Percentiles rank a stretch among this genome's conserved stretches.
Conservation (phyloP, 2,797 vertebrate genomes). For the Acropternis orthonyx region DNA sequence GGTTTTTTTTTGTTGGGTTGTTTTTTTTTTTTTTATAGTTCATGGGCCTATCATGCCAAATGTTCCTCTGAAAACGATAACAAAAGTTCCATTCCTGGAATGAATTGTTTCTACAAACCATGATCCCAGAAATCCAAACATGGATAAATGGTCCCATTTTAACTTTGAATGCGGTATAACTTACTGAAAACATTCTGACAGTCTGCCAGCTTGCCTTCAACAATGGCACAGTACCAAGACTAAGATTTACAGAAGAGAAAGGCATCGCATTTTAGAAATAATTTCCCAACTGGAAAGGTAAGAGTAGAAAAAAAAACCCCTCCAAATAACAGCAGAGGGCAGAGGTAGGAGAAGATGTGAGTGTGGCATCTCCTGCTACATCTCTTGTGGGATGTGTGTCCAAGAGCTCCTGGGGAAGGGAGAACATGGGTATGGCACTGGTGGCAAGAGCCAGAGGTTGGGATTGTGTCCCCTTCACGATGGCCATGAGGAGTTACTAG, state of each 20-base stretch:
- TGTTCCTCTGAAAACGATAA: conserved; percentile 43
- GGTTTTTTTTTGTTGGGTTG: too few relatives aligned
- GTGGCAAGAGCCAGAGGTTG: background rate
- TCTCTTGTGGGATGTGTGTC: background rate
- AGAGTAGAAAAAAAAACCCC: background rate
- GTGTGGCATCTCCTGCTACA: background rate
- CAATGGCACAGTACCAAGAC: conserved; percentile 58
- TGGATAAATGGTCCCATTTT: conserved; percentile 66
- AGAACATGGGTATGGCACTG: fast-evolving
- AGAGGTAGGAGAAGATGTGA: background rate
- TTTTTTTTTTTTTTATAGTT: background rate
- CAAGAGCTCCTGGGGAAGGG: background rate
- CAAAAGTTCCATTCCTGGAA: conserved; percentile 67
- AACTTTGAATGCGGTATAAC: conserved; percentile 46
- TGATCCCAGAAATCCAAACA: conserved; percentile 68
- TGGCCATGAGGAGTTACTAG: background rate
- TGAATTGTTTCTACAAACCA: conserved; percentile 59
- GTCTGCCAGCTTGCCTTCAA: conserved; percentile 64
- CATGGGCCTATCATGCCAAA: conserved; percentile 24
- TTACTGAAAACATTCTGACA: conserved; percentile 68
- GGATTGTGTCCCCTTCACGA: fast-evolving
- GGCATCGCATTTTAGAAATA: background rate
- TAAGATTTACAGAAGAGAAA: background rate
- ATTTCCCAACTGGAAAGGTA: conserved; percentile 35
- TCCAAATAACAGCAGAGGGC: background rate